Conservation (phyloP, 2,888 invertebrate species). For the Oxytorus armatus region DNA sequence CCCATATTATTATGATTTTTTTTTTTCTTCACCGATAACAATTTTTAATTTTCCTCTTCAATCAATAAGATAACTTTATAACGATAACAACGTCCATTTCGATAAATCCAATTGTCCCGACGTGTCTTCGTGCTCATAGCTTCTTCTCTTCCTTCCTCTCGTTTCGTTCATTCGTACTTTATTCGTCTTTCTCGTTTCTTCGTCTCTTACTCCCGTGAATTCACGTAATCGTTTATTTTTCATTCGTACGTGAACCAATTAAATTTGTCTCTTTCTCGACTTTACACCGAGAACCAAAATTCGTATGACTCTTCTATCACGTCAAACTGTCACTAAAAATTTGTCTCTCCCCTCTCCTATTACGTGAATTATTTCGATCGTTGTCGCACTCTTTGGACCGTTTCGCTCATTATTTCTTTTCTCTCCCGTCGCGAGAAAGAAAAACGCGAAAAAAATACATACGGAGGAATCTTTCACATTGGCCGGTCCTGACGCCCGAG, state of each 20-base stretch:
- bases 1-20: constrained; percentile 76
- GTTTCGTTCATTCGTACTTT: constrained; percentile 47
- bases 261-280: constrained; percentile 1
- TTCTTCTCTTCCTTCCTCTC: constrained; percentile 24
- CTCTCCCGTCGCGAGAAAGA: no score
- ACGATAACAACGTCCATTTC: constrained; percentile 8
- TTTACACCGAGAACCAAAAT: no score
- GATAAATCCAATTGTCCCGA: not conserved
- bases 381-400: no score
- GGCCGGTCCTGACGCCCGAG: no score
- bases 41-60: not conserved
- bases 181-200: constrained; percentile 14
- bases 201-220: constrained; percentile 45
- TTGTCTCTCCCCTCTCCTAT: not conserved
- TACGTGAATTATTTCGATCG: constrained; percentile 3
- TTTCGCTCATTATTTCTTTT: no score
- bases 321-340: constrained; percentile 40
- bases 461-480: no score
- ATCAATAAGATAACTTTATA: not conserved
- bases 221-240: constrained; percentile 69
- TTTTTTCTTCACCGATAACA: not conserved
- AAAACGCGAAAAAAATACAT: no score
- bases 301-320: no score
- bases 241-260: constrained; percentile 45
- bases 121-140: constrained; percentile 13